Conservation (phyloP, 1,140 invertebrate species). For the Triops longicaudatus region DNA sequence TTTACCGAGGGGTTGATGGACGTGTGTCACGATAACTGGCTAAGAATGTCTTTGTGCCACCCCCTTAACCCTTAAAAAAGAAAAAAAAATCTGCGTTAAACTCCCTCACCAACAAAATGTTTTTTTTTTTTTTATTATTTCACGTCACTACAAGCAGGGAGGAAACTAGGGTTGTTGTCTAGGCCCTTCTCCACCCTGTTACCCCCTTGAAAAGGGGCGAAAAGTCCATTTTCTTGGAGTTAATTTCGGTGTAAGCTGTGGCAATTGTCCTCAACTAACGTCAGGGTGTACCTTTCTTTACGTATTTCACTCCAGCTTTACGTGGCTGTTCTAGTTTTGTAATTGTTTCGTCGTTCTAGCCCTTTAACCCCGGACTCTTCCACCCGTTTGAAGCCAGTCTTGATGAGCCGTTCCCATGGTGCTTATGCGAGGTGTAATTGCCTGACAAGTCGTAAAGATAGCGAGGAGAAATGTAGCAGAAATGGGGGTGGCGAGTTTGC, state of each 20-base stretch:
- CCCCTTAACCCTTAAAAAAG: not conserved
- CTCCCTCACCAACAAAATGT: not conserved
- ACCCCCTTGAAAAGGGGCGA: not conserved
- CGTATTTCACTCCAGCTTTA: too few relatives aligned
- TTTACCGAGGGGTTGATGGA: not conserved
- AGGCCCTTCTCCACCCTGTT: not conserved
- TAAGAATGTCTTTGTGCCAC: too few relatives aligned
- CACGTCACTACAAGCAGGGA: not conserved
- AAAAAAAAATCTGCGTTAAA: not conserved
- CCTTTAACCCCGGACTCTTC: not conserved
- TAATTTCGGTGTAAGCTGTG: too few relatives aligned
- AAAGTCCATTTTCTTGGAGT: not conserved
- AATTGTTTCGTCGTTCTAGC: too few relatives aligned
- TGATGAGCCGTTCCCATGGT: not conserved
- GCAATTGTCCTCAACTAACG: too few relatives aligned
- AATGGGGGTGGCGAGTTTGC: not conserved
- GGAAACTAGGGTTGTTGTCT: not conserved
- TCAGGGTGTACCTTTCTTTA: too few relatives aligned
- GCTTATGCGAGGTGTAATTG: constrained; percentile 4
- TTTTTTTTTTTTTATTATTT: too few relatives aligned
- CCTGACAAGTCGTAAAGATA: constrained; percentile 15
- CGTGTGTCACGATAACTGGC: not conserved
- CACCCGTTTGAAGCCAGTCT: not conserved
- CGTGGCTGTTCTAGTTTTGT: too few relatives aligned
- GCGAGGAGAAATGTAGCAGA: not conserved